phyloP scores from a whole-genome alignment of 64 coral and sea anemone species.

The Actinia equina region DNA sequence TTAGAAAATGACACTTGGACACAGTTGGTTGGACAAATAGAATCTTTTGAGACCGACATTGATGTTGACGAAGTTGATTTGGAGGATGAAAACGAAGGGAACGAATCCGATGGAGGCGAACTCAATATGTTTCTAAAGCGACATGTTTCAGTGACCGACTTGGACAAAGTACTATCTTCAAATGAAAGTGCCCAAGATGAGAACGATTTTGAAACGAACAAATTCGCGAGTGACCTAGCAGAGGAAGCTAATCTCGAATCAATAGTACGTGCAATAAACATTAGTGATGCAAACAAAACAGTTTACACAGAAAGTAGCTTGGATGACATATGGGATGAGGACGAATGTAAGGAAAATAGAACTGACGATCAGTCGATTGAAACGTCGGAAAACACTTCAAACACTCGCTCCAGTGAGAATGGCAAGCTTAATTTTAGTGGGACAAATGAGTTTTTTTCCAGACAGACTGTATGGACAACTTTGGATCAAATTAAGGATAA shows the following conservation, averaged over 20 bases:
- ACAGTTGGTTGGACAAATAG: background rate
- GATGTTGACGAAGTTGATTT: conserved; percentile 81
- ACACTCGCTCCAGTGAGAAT: background rate
- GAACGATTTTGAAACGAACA: background rate
- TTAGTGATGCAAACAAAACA: background rate
- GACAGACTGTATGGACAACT: background rate
- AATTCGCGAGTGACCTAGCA: conserved; percentile 11
- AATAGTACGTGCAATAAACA: conserved; percentile 4
- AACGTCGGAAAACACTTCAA: background rate
- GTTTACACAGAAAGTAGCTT: conserved; percentile 8
- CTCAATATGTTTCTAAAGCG: conserved; percentile 80
- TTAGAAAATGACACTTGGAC: background rate
- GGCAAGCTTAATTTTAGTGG: background rate
- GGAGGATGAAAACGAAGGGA: conserved; percentile 48
- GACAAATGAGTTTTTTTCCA: background rate
- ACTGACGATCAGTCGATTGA: background rate
- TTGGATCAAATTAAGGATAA: background rate
- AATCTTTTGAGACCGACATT: conserved; percentile 83
- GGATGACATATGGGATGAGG: conserved; percentile 6
- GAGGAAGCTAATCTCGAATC: background rate
- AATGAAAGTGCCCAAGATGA: conserved; percentile 7
- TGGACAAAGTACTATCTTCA: conserved; percentile 66
- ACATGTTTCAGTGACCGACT: conserved; percentile 79
- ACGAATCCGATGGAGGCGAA: conserved; percentile 40
- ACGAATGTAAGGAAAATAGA: background rate